Evolutionary conservation across 2,113 vertebrate species (phyloP).

Genomic region (Nestor notabilis): DNA sequence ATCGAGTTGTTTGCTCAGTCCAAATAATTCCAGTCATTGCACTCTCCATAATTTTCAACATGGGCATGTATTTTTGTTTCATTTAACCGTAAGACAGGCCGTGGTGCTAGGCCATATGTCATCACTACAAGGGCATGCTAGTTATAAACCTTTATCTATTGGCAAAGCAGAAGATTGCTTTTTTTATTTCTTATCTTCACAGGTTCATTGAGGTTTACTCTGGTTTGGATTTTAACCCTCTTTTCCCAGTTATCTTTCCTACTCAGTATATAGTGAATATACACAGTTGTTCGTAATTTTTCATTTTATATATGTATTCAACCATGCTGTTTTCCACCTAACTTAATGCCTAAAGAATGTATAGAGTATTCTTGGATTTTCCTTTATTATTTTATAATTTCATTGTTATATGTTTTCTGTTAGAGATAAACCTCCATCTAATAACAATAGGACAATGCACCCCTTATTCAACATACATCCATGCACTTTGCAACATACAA

Average conservation of each 20-base stretch:
- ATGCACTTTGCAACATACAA: background rate
- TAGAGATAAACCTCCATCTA: background rate
- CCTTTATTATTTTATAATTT: background rate
- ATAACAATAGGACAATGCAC: background rate
- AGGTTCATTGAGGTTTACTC: background rate
- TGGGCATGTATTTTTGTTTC: background rate
- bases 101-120: background rate
- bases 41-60: background rate
- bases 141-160: slow-evolving; percentile 45
- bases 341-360: background rate
- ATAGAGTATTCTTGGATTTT: background rate
- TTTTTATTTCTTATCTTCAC: slow-evolving; percentile 25
- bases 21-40: slow-evolving; percentile 6
- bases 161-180: slow-evolving; percentile 25
- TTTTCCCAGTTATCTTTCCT: background rate
- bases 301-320: background rate
- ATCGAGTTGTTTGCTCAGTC: background rate
- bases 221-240: background rate
- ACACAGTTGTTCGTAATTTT: background rate
- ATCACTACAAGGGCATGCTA: slow-evolving; percentile 38
- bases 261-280: rapidly evolving
- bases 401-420: background rate
- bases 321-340: background rate
- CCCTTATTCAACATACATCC: background rate
- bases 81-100: background rate